A percentile compares a stretch with the other conserved stretches of the same genome.
These are phyloP conservation scores for Odontamblyopus lacepedii DNA, from an alignment of 2,797 vertebrate genomes.

Conservation along the genomic window DNA sequence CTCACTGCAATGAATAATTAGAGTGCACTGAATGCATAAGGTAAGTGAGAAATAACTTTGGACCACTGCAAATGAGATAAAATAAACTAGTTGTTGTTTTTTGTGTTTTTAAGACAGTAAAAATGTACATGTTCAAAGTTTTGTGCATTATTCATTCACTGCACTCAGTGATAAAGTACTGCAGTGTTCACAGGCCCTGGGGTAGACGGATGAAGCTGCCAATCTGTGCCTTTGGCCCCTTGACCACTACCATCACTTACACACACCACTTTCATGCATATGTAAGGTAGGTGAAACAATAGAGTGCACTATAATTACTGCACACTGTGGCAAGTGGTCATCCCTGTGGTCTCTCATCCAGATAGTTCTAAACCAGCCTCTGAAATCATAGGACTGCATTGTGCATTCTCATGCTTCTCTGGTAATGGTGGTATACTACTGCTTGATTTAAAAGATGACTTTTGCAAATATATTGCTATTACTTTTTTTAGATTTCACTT, in stretches of 20 bases:
- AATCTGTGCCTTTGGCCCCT: background rate
- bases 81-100: no score
- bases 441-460: background rate
- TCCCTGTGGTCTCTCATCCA: background rate
- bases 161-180: no score
- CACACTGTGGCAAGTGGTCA: background rate
- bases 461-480: background rate
- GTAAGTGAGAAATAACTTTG: no score
- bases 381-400: background rate
- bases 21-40: no score
- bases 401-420: background rate
- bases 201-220: background rate
- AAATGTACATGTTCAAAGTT: no score
- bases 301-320: no score
- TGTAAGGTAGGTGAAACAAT: no score
- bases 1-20: no score
- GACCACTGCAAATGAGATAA: no score
- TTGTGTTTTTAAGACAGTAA: no score
- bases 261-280: background rate
- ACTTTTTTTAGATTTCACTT: no score
- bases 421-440: background rate
- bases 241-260: background rate
- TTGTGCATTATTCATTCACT: no score
- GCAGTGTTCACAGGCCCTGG: background rate
- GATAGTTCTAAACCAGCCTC: background rate